Evolutionary conservation across 53 echinoderm and acorn worm species (phyloP).

Genomic region (Apostichopus leukothele): DNA sequence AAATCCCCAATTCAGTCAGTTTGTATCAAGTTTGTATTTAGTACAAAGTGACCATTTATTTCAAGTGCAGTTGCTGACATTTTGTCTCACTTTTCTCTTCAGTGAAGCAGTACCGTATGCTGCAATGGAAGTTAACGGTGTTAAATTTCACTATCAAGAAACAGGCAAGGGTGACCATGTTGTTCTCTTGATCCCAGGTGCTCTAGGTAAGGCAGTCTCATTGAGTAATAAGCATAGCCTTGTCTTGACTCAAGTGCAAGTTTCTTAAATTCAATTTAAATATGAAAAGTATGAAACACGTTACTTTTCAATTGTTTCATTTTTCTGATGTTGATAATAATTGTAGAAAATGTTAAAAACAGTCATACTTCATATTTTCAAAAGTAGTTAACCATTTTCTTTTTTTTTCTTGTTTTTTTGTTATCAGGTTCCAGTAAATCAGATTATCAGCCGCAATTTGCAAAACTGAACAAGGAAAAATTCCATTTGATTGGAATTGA

Average conservation of each 20-base stretch:
- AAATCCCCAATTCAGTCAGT: no score
- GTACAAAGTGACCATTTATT: no score
- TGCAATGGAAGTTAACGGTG: constrained; percentile 74
- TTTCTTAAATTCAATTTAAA: no score
- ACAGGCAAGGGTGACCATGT: constrained; percentile 74
- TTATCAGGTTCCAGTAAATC: constrained; percentile 64
- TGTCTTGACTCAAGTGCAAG: no score
- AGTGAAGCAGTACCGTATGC: constrained; percentile 40
- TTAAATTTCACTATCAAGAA: constrained; percentile 74
- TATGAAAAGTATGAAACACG: no score
- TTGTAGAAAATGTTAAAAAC: no score
- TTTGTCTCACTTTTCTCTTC: neutral
- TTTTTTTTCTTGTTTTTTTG: neutral
- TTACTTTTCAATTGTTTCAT: no score
- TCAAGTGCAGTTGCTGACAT: neutral
- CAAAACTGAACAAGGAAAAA: constrained; percentile 67
- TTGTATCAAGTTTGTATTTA: no score
- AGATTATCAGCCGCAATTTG: constrained; percentile 79
- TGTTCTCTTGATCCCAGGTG: constrained; percentile 83
- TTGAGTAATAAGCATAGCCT: no score
- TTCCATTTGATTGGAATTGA: constrained; percentile 75
- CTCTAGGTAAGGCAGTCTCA: constrained; percentile 63
- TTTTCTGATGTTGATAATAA: no score
- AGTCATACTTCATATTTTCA: no score
- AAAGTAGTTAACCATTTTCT: no score